Evolutionary conservation across 2,113 vertebrate species (phyloP), one percentile per base, ranked within the genome.

Genomic region (Coturnix japonica): DNA sequence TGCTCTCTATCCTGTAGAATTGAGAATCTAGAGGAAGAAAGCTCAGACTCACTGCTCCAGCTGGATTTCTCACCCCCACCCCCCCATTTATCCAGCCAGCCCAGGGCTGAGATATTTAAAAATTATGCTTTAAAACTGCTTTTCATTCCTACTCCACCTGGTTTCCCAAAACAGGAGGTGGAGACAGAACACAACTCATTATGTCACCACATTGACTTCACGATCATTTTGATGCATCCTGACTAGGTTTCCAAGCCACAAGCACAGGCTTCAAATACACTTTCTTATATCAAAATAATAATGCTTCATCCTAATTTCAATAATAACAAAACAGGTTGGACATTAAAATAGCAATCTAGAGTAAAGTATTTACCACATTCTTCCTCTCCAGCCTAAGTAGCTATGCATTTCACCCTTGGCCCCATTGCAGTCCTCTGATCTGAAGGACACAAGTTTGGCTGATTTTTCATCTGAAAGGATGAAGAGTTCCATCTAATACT

Each of bases 341-440:
- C 31, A 57, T 57, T 57, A 57, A n/a, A 57, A n/a, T 57, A 57
- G 18, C 31, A 57, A 20, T 20, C 31, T 20, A n/a, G 31, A 57
- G 31, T n/a, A 57, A n/a, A 31, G 30, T 57, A 12, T n/a, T 31
- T 54, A 31, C 9, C 18, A 56, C 14, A 46, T 71, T 66, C 21
- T 75, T n/a, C 13, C n/a, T 72, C 9, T 76, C 71, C 54, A 78
- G 41, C 10, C n/a, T 3, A 30, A 83, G 23, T 6, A 4, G 1
- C 17, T 39, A 4, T 2, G 1, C 1, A 1, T 65, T 37, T 82
- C 46, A 65, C 13, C 23, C 5, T 70, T 79, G 44, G 17, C 8
- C 2, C 19, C 5, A 17, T 1, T 41, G 25, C 13, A 16, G 43
- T 7, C 1, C 3, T 4, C 23, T 51, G 5, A 35, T 92, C 51